Percentiles rank a stretch among this genome's conserved stretches.
phyloP scores from a whole-genome alignment of 2,113 vertebrate genomes.

The Oncorhynchus gorbuscha region DNA sequence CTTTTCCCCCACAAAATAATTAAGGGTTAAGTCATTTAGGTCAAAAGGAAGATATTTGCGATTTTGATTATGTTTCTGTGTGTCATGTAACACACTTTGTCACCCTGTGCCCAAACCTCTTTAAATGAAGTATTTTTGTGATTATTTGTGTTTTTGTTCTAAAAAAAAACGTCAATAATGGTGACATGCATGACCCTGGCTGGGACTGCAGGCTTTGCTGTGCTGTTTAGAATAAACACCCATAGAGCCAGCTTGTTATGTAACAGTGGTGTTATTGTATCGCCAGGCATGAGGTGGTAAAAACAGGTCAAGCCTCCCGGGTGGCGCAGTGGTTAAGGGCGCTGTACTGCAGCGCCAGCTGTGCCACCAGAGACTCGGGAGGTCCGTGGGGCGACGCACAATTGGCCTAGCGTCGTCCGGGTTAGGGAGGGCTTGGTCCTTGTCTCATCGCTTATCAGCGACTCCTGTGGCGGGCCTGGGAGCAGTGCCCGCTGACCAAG shows the following conservation, averaged over 20 bases:
- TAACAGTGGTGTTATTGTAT: slow-evolving; percentile 62
- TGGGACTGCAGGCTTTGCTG: not conserved
- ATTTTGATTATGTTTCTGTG: not conserved
- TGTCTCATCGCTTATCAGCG: no score
- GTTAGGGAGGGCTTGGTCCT: no score
- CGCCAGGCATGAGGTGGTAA: slow-evolving; percentile 23
- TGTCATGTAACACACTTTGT: not conserved
- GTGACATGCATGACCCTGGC: not conserved
- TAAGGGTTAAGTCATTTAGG: no score
- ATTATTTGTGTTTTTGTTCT: not conserved
- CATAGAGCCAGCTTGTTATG: slow-evolving; percentile 48
- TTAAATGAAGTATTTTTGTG: not conserved
- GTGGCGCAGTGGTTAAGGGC: no score
- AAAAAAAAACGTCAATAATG: not conserved
- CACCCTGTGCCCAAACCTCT: not conserved
- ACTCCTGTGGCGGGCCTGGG: no score
- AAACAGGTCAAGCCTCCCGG: slow-evolving; percentile 43
- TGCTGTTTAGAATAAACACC: slow-evolving; percentile 9
- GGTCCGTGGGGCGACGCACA: no score
- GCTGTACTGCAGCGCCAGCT: no score
- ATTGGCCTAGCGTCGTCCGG: no score
- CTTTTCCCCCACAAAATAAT: no score
- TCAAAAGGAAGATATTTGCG: no score
- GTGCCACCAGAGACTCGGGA: no score
- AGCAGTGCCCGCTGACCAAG: no score